These are phyloP conservation scores for pig (Sus scrofa) DNA, from an alignment of 2,113 vertebrate species.

Conservation along the genomic window T2T-Sscrofa CM000826.6:108682501-108683000, in stretches of 20 bases:
- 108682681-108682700: conserved; percentile 43
- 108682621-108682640: neutral
- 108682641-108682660: conserved; percentile 27
- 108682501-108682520: neutral
- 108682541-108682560: neutral
- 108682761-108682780: conserved; percentile 58
- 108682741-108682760: conserved; percentile 50
- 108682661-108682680: conserved; percentile 42
- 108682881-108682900: neutral
- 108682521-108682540: neutral
- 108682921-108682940: neutral
- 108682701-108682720: conserved; percentile 55
- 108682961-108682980: no score
- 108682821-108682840: conserved; percentile 32
- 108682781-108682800: conserved; percentile 43
- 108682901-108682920: neutral
- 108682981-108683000: no score
- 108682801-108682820: conserved; percentile 9
- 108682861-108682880: neutral
- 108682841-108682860: neutral
- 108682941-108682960: neutral
- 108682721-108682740: conserved; percentile 62
- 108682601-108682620: neutral
- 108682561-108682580: neutral
- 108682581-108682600: neutral